Base-by-base conservation (phyloP, 2,888 invertebrate species). In the Chloroclysta siterata region DNA sequence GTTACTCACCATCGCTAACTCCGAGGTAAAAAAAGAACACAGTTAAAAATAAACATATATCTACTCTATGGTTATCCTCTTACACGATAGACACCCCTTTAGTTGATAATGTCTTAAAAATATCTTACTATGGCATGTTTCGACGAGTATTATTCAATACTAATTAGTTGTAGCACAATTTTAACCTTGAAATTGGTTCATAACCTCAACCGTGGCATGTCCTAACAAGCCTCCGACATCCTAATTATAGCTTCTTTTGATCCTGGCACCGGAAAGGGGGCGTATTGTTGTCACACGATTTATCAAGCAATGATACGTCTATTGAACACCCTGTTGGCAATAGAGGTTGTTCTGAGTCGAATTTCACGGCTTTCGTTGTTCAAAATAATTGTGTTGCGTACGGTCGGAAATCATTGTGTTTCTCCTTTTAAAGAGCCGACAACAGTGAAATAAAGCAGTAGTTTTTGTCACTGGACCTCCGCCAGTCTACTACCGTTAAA, bases 291-390 rank as follows among this genome's bases (percentile, higher is more conserved):
- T 80, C 80, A 79, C 68, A 77, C 84, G 79, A 89, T 90, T 86
- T 87, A 87, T 89, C 84, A 84, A 87, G 87, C 80, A 86, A 88
- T 91, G 87, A 92, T 90, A 82, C 78, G 66, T 82, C 85, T 85
- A 88, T 90, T 89, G 69, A 74, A 75, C 53, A 36, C 48, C 29
- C 33, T 42, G 33, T 29, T 39, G 36, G 10, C 4, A 3, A 39
- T 39, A 39, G 5, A 17, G 47, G 39, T 4, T 41, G 29, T 81
- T 79, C 80, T 72, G 83, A 87, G 77, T 70, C 64, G 78, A 77
- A 90, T 91, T 92, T 90, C 88, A 90, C 88, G 89, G 84, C 78
- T 77, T 76, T 77, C 84, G 82, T 74, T 84, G 81, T 83, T 72
- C 74, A 69, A 69, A 77, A 78, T 87, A 82, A 87, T 89, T 88